Conservation (phyloP, 2,113 vertebrate genomes). For the Morone chrysops region DNA sequence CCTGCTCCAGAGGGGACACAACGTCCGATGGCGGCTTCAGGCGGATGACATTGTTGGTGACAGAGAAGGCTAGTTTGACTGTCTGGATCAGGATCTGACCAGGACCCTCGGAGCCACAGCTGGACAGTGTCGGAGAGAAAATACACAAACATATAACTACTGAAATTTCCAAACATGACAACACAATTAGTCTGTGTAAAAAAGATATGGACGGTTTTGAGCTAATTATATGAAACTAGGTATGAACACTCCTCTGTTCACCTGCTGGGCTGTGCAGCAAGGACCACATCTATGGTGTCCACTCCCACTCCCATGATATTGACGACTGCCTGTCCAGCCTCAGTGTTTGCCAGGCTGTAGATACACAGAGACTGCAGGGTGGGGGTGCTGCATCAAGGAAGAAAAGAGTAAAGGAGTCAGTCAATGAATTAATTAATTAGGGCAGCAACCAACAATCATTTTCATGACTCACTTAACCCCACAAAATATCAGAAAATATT, state of each 20-base stretch:
- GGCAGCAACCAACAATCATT: too few relatives aligned
- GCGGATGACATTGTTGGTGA: conserved; percentile 97
- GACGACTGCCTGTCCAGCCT: conserved; percentile 95
- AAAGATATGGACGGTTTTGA: not conserved
- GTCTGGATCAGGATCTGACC: conserved; percentile 97
- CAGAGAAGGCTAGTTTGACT: conserved; percentile 95
- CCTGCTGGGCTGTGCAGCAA: conserved; percentile 94
- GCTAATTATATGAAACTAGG: not conserved
- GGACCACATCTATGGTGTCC: conserved; percentile 94
- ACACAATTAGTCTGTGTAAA: not conserved
- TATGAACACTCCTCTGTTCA: conserved; percentile 57
- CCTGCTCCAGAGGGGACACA: conserved; percentile 94
- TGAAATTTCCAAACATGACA: not conserved
- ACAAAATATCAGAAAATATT: too few relatives aligned
- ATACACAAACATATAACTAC: not conserved
- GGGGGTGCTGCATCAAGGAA: conserved; percentile 80
- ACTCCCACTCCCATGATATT: conserved; percentile 98
- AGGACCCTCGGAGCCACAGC: conserved; percentile 91
- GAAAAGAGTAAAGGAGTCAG: not conserved
- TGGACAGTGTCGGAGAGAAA: conserved; percentile 49
- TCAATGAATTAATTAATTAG: not conserved
- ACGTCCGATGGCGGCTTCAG: conserved; percentile 91
- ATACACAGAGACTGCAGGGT: conserved; percentile 95
- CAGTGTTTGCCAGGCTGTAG: conserved; percentile 95
- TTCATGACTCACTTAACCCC: not conserved